phyloP scores from a whole-genome alignment of 2,888 invertebrate species.

The Luperina testacea region DNA sequence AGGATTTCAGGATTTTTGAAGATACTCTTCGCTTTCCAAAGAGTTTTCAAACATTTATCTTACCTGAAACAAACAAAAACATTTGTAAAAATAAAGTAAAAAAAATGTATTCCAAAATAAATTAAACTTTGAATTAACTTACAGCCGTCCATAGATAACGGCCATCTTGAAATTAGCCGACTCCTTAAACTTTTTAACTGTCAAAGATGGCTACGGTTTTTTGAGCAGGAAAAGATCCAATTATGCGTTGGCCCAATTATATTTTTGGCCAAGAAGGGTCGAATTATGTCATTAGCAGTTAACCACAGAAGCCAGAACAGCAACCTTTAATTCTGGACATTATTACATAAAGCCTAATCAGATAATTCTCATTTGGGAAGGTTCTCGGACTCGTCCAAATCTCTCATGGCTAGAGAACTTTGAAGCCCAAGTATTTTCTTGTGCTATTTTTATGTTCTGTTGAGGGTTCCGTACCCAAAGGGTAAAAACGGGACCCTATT shows the following conservation, averaged over 20 bases:
- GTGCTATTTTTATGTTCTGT: background rate
- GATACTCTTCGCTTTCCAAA: background rate
- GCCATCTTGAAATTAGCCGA: conserved; percentile 12
- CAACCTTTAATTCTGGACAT: background rate
- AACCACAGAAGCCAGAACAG: conserved; percentile 13
- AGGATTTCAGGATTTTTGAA: background rate
- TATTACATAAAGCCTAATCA: conserved; percentile 13
- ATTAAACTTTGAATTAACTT: conserved; percentile 8
- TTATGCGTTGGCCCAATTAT: conserved; percentile 53
- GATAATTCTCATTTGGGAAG: background rate
- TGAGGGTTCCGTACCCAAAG: too few species aligned
- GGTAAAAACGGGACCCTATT: too few species aligned
- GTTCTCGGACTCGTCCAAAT: background rate
- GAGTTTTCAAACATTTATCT: conserved; percentile 5
- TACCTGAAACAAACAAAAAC: conserved; percentile 61
- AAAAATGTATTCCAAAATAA: background rate
- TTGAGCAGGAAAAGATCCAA: conserved; percentile 29
- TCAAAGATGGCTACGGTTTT: conserved; percentile 42
- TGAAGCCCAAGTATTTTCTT: background rate
- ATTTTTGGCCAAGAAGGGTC: conserved; percentile 47
- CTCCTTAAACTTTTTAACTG: conserved; percentile 23
- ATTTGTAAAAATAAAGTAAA: background rate
- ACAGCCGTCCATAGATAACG: background rate
- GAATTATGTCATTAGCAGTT: conserved; percentile 49
- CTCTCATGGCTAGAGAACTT: background rate